Evolutionary conservation across 2,797 vertebrate species (phyloP).

Genomic region (Betta splendens): DNA sequence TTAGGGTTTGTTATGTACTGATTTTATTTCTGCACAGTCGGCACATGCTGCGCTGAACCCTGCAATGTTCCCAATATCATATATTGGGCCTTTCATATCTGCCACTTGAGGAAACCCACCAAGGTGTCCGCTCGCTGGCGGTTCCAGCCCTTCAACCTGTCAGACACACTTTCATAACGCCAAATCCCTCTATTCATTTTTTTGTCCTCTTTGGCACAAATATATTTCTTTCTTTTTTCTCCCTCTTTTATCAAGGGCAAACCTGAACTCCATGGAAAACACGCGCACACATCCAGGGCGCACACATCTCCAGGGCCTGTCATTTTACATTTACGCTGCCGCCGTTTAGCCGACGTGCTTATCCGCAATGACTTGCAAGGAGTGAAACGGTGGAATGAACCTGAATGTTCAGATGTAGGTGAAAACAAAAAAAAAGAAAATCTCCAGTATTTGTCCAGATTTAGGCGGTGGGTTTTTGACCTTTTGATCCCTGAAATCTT

Average conservation of each 20-base stretch:
- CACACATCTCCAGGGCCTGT: slow-evolving; percentile 75
- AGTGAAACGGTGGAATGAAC: slow-evolving; percentile 41
- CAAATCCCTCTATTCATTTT: slow-evolving; percentile 76
- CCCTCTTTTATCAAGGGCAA: slow-evolving; percentile 70
- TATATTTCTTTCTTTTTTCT: slow-evolving; percentile 56
- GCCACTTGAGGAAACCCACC: slow-evolving; percentile 54
- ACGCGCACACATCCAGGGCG: slow-evolving; percentile 59
- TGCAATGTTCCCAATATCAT: slow-evolving; percentile 27
- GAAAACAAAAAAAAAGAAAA: slow-evolving; percentile 36
- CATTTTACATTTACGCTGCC: slow-evolving; percentile 69
- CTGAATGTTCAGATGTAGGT: slow-evolving; percentile 52
- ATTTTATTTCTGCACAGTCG: slow-evolving; percentile 5
- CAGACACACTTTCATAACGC: slow-evolving; percentile 73
- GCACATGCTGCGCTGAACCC: slow-evolving; percentile 4
- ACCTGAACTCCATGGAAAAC: slow-evolving; percentile 64
- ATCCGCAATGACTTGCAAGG: slow-evolving; percentile 63
- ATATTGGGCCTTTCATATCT: slow-evolving; percentile 37
- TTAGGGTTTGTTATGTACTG: background rate
- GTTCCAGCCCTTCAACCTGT: slow-evolving; percentile 76
- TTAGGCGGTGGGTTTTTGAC: background rate
- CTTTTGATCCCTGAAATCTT: slow-evolving; percentile 21
- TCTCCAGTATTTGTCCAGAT: slow-evolving; percentile 6
- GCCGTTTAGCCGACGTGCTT: slow-evolving; percentile 64
- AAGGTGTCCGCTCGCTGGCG: slow-evolving; percentile 69
- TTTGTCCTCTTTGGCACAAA: slow-evolving; percentile 64